phyloP scores from a whole-genome alignment of 2,113 vertebrate species.

The Piaya cayana region DNA sequence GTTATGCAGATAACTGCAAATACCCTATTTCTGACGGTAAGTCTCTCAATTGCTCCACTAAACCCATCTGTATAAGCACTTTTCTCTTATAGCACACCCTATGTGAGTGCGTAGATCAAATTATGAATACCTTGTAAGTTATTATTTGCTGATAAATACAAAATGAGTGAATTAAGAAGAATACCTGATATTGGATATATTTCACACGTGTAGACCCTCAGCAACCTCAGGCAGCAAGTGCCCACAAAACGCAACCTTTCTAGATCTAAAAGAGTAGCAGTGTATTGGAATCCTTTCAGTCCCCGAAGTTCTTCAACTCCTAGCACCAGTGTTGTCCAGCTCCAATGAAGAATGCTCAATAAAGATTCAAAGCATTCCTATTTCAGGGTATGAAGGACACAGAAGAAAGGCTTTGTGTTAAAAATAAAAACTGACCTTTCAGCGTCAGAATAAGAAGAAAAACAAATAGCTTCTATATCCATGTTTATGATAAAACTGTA shows the following conservation, averaged over 20 bases:
- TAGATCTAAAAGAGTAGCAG: constrained; percentile 94
- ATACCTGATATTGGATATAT: constrained; percentile 98
- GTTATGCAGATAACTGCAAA: neutral
- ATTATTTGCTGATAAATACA: neutral
- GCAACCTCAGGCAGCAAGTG: constrained; percentile 92
- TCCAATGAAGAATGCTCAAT: constrained; percentile 96
- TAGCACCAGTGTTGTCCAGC: constrained; percentile 96
- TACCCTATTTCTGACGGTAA: neutral
- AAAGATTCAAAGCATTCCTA: constrained; percentile 98
- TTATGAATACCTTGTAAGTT: neutral
- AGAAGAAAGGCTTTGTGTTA: neutral
- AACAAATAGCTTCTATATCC: neutral
- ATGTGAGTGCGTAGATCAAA: neutral
- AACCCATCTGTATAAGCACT: neutral
- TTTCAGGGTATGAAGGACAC: neutral
- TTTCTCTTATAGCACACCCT: neutral
- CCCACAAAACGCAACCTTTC: constrained; percentile 96
- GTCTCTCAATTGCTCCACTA: neutral
- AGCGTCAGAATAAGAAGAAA: neutral
- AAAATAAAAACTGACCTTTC: neutral
- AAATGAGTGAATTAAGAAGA: neutral
- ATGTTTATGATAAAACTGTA: neutral
- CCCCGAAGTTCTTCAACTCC: constrained; percentile 97
- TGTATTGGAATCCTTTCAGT: constrained; percentile 97
- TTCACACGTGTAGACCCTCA: constrained; percentile 97